Base-by-base conservation (phyloP, 2,797 vertebrate species). In the Intellagama lesueurii region DNA sequence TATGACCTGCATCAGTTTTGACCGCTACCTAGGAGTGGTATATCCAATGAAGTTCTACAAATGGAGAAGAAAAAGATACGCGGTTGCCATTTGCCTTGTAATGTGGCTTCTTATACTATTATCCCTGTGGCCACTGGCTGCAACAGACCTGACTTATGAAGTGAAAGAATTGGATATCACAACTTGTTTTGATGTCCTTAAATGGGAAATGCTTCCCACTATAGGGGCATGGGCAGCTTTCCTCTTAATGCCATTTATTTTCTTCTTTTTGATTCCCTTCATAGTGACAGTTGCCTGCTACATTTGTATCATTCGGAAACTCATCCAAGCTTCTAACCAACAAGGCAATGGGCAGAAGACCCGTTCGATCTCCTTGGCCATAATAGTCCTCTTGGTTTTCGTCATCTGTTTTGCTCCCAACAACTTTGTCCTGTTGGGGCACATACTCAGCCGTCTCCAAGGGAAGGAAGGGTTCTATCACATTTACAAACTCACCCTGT, bases 131-230 rank as follows among this genome's bases (percentile, higher is more conserved):
- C 99, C 99, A 0, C 89, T 99, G 85, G 97, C 98, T 94, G 97
- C 90, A 87, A 89, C 97, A 1, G 98, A 99, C 91, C 94, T 99
- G 93, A 99, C 98, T 24, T 99, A 95, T 78, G 0, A 91, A 0
- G 95, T 99, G 56, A 72, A 90, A 7, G 96, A 97, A 49, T 95
- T 99, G 66, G 92, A 87, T 2, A 98, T 99, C 88, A 96, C 96
- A 94, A 99, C 99, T 1, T 99, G 99, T 87, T 99, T 99, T 69
- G 99, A 99, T 1, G 91, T 99, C 44, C 96, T 99, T 17, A 98
- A 98, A 93, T 97, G 90, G 96, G 28, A 92, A 0, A 98, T 99
- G 98, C 97, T 99, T 5, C 98, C 99, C 0, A 91, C 76, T 1
- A 0, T 90, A 0, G 0, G 1, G 0, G 94, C 96, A 22, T 99